phyloP scores from a whole-genome alignment of 2,888 invertebrate genomes.

The Orthonevra nobilis region DNA sequence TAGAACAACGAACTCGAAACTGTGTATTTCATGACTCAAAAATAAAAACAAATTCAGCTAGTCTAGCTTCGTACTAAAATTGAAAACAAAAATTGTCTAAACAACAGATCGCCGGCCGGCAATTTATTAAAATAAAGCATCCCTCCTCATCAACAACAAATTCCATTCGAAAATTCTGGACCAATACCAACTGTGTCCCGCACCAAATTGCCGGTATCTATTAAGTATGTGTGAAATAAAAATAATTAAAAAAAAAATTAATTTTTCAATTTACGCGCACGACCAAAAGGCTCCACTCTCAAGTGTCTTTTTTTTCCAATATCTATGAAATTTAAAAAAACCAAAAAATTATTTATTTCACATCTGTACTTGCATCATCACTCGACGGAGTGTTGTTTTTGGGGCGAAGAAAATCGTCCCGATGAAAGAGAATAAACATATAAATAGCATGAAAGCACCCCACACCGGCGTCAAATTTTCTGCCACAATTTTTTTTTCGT shows the following conservation, averaged over 20 bases:
- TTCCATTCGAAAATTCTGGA: no score
- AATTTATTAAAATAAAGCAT: no score
- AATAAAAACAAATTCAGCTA: no score
- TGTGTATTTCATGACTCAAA: no score
- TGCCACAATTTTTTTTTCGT: conserved; percentile 19
- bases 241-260: conserved; percentile 2
- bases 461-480: conserved; percentile 50
- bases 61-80: no score
- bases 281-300: conserved; percentile 40
- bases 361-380: conserved; percentile 45
- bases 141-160: no score
- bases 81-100: no score
- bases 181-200: no score
- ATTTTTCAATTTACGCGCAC: conserved; percentile 32
- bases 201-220: conserved; percentile 15
- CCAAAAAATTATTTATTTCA: conserved; percentile 10
- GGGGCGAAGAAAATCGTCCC: neutral
- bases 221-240: neutral
- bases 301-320: neutral
- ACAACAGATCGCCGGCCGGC: no score
- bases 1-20: no score
- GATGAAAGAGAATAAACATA: no score
- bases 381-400: conserved; percentile 43
- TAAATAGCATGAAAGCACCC: conserved; percentile 48
- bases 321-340: neutral